phyloP scores from a whole-genome alignment of 2,113 vertebrate species.

The Balaenoptera acutorostrata region DNA sequence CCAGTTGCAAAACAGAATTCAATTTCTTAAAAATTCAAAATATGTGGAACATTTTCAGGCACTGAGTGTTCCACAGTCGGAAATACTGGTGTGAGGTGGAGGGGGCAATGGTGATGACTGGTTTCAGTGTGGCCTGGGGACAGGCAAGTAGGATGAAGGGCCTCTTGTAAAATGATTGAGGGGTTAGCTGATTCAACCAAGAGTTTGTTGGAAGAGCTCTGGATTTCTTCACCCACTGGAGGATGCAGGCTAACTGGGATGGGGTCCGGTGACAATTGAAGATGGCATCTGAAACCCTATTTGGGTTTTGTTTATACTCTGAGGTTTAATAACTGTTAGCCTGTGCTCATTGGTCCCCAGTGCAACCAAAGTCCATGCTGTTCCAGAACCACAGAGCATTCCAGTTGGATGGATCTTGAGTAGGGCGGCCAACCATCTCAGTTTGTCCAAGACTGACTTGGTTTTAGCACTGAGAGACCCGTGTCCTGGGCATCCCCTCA shows the following conservation, averaged over 20 bases:
- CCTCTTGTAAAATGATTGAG: background rate
- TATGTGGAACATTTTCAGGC: background rate
- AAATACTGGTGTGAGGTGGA: background rate
- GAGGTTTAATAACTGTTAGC: background rate
- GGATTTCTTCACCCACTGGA: background rate
- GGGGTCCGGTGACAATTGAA: background rate
- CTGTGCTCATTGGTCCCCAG: background rate
- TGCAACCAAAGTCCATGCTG: fast-evolving
- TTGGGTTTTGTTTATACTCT: background rate
- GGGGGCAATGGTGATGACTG: fast-evolving
- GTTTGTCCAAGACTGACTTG: background rate
- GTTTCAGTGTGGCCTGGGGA: background rate
- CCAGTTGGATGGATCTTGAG: background rate
- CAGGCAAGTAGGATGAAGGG: background rate
- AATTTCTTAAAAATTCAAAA: background rate
- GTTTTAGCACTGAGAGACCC: background rate
- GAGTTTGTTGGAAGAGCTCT: background rate
- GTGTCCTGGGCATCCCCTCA: background rate
- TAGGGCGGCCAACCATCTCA: fast-evolving
- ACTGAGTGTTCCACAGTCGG: fast-evolving
- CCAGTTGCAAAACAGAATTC: background rate
- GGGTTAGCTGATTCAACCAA: background rate
- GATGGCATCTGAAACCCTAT: background rate
- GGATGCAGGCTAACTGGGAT: background rate
- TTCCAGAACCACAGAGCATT: background rate